A percentile compares a stretch with the other conserved stretches of the same genome.
Conservation (phyloP, 2,113 vertebrate species). For the Collichthys lucidus region DNA sequence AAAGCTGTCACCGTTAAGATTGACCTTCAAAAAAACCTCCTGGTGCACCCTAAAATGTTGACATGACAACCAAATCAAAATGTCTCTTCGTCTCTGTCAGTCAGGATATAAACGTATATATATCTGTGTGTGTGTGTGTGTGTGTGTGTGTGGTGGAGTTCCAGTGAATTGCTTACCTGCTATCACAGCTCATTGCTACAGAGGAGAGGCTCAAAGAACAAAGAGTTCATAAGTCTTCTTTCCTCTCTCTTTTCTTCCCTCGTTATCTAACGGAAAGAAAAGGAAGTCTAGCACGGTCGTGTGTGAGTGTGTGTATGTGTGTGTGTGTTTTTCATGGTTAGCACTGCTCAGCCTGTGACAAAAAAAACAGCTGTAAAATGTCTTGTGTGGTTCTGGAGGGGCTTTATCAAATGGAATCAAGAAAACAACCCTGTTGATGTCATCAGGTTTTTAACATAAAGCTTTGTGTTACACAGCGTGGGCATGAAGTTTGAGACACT, state of each 20-base stretch:
- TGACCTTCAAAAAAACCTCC: slow-evolving; percentile 49
- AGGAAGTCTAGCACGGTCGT: neutral
- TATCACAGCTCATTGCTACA: slow-evolving; percentile 21
- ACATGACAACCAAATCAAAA: neutral
- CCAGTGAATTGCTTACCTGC: slow-evolving; percentile 31
- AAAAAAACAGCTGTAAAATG: neutral
- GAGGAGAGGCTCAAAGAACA: slow-evolving; percentile 27
- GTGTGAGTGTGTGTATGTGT: neutral
- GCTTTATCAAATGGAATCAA: slow-evolving; percentile 6
- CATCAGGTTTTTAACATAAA: neutral
- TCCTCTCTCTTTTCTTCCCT: neutral
- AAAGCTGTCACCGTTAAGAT: neutral
- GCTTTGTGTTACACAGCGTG: neutral
- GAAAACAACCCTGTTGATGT: slow-evolving; percentile 7
- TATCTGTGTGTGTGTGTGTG: neutral
- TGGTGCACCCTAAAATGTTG: neutral
- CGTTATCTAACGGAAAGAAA: neutral
- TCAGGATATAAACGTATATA: neutral
- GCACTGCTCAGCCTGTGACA: neutral
- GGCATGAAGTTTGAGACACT: neutral
- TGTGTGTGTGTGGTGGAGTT: neutral
- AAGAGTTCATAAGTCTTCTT: neutral
- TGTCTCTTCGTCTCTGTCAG: neutral
- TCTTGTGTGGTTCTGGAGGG: neutral
- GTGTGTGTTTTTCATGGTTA: neutral